These are phyloP conservation scores for Ochropleura plecta DNA, from an alignment of 2,888 invertebrate genomes.

Conservation along the genomic window DNA sequence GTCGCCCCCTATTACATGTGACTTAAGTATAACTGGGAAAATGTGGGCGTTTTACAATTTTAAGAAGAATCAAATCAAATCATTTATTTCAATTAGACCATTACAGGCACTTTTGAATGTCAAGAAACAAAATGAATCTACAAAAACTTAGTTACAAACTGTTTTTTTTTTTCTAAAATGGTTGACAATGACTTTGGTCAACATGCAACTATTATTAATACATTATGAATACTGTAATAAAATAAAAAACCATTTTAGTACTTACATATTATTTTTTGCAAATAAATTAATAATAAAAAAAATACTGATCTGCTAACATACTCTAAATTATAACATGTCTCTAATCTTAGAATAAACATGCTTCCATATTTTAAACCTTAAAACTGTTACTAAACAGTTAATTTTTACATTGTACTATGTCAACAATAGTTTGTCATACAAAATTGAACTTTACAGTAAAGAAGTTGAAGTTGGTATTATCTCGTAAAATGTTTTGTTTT, in stretches of 20 bases:
- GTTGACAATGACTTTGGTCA: conserved; percentile 9
- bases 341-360: conserved; percentile 30
- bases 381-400: neutral
- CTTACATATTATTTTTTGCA: too few species aligned
- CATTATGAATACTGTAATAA: conserved; percentile 6
- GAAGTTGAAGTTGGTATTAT: neutral
- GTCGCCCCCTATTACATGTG: neutral
- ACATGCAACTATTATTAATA: conserved; percentile 16
- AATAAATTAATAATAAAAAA: neutral
- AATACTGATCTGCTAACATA: conserved; percentile 2
- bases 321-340: conserved; percentile 1
- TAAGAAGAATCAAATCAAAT: too few species aligned
- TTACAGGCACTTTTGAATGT: too few species aligned
- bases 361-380: conserved; percentile 18
- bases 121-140: too few species aligned
- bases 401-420: conserved; percentile 15
- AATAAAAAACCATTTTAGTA: too few species aligned
- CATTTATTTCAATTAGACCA: too few species aligned
- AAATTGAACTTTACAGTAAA: conserved; percentile 8
- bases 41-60: neutral
- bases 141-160: too few species aligned
- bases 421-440: conserved; percentile 5
- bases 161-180: conserved; percentile 15
- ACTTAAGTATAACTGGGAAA: neutral
- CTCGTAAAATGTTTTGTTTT: conserved; percentile 21